phyloP scores from a whole-genome alignment of 2,888 invertebrate genomes.

The Aphidoletes aphidimyza region DNA sequence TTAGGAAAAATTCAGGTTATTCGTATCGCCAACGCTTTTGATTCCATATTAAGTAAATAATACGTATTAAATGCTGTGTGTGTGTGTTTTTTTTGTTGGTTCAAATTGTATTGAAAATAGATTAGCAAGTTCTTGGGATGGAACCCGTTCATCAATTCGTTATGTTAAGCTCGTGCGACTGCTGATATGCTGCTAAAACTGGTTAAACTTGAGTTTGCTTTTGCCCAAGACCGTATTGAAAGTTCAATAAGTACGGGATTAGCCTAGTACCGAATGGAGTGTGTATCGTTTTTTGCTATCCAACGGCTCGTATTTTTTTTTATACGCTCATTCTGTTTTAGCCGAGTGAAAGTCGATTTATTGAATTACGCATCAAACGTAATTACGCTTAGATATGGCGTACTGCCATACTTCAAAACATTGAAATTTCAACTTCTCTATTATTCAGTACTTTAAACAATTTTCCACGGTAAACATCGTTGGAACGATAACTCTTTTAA shows the following conservation, averaged over 20 bases:
- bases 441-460: slow-evolving; percentile 25
- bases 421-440: background rate
- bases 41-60: too few relatives aligned
- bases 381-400: background rate
- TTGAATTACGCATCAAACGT: slow-evolving; percentile 33
- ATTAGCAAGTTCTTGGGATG: background rate
- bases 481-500: slow-evolving; percentile 11
- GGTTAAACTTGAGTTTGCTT: background rate
- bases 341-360: slow-evolving; percentile 15
- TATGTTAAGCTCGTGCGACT: background rate
- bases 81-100: too few relatives aligned
- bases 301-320: background rate
- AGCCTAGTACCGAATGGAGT: slow-evolving; percentile 44
- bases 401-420: background rate
- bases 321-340: background rate
- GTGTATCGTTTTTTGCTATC: background rate
- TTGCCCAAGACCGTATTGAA: slow-evolving; percentile 24
- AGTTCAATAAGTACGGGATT: slow-evolving; percentile 53
- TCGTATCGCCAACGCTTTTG: too few relatives aligned
- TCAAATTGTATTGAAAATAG: slow-evolving; percentile 5
- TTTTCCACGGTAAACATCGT: slow-evolving; percentile 30
- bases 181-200: background rate
- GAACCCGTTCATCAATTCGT: background rate
- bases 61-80: too few relatives aligned
- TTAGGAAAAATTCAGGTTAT: too few relatives aligned